A percentile compares a stretch with the other conserved stretches of the same genome.
Conservation (phyloP, 2,797 vertebrate species). For the Gymnothorax reevesii region DNA sequence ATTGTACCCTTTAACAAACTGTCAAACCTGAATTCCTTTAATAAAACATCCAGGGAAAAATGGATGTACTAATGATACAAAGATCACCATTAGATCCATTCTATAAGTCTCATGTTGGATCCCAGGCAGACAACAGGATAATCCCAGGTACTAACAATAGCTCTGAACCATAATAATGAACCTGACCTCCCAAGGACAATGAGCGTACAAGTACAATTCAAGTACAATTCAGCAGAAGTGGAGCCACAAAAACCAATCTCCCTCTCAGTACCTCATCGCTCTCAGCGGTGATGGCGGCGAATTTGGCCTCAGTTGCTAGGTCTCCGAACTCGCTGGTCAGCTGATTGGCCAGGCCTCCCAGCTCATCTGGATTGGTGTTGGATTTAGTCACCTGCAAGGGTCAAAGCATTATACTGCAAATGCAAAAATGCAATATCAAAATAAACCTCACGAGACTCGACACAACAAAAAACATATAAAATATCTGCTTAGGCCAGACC, state of each 20-base stretch:
- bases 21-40: neutral
- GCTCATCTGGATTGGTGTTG: constrained; percentile 90
- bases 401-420: neutral
- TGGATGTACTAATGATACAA: neutral
- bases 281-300: constrained; percentile 88
- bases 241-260: neutral
- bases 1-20: neutral
- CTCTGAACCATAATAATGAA: neutral
- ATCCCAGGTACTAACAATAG: neutral
- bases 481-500: neutral
- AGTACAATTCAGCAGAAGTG: neutral
- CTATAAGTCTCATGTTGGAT: neutral
- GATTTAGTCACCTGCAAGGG: constrained; percentile 90
- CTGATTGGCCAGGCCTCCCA: constrained; percentile 90
- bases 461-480: neutral
- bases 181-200: neutral
- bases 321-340: constrained; percentile 92
- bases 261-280: constrained; percentile 82
- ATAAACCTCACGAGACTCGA: neutral
- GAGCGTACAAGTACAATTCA: neutral
- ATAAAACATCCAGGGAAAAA: neutral
- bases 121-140: neutral
- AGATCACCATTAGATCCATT: neutral
- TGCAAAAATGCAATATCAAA: neutral
- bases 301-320: constrained; percentile 88